Evolutionary conservation across 2,888 invertebrate species (phyloP), one percentile per base, ranked within the genome.

Genomic region (Caenorhabditis sp.): DNA sequence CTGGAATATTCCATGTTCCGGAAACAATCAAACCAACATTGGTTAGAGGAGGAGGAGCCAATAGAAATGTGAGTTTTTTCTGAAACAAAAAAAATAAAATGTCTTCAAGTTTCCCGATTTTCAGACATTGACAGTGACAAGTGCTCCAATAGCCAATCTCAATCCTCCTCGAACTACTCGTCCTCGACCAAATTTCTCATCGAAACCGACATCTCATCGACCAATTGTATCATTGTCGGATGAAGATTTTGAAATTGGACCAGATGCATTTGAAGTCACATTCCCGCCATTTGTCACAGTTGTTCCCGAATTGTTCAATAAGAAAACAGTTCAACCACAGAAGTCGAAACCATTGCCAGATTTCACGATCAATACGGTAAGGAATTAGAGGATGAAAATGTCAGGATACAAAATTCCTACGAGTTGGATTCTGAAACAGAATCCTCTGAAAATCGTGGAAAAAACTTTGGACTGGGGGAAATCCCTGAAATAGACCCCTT

Each of bases 201-300:
- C 63, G 26, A 43, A 43, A 43, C 17, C 43, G 17, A 75, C 75
- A 23, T 67, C 75, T n/a, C 75, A 75, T 38, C 70, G 79, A 26
- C 86, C 85, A 1, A 70, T 86, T 26, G 84, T 86, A 23, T 80
- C 84, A 2, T 63, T 86, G 38, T 75, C 81, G 8, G 81, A 82
- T 52, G 79, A 80, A 23, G 86, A 86, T 59, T 82, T 86, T 56
- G 80, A 84, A 38, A 59, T 86, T 52, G 84, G 85, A 0, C 82
- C 84, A 3, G 86, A 86, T 56, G 86, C 79, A 0, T 85, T 87
- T 63, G 85, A 84, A 59, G 70, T 76, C 67, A 81, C 87, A 12
- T 83, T 86, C 76, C 83, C 87, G 10, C 82, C 85, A 14, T 84
- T 85, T 64, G 73, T 86, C 20, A 87, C 85, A 8, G 80, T 85